A percentile compares a stretch with the other conserved stretches of the same genome.
Conservation (phyloP, 23 tunicate species). For the Botrylloides violaceus region DNA sequence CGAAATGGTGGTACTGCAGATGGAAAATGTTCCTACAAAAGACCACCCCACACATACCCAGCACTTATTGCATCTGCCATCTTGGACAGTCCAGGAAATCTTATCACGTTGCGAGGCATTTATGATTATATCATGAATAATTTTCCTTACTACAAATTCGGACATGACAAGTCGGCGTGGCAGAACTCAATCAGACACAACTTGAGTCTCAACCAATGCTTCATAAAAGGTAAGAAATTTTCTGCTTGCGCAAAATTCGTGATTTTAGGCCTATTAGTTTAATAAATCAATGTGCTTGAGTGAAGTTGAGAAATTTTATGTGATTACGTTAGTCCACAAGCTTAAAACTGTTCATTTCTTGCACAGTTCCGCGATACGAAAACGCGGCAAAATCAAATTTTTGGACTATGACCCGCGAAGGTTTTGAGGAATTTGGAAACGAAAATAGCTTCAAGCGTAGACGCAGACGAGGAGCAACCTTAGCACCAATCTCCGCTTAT, state of each 20-base stretch:
- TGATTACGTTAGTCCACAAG: too few relatives aligned
- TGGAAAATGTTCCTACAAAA: constrained; percentile 66
- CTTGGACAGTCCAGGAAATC: constrained; percentile 84
- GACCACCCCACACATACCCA: constrained; percentile 96
- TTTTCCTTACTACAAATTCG: constrained; percentile 90
- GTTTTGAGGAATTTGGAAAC: constrained; percentile 91
- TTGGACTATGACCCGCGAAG: constrained; percentile 96
- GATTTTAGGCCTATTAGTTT: too few relatives aligned
- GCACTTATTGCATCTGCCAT: constrained; percentile 94
- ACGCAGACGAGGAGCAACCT: constrained; percentile 73
- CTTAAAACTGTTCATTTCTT: too few relatives aligned
- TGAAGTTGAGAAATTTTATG: too few relatives aligned
- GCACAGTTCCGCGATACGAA: constrained; percentile 82
- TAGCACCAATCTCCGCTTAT: constrained; percentile 85
- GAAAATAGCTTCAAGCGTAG: constrained; percentile 94
- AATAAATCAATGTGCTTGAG: too few relatives aligned
- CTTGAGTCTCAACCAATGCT: constrained; percentile 90
- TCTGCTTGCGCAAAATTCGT: neutral
- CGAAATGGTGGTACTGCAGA: constrained; percentile 31
- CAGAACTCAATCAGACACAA: constrained; percentile 95
- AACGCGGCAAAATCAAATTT: constrained; percentile 94
- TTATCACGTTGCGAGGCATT: constrained; percentile 88
- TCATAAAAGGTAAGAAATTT: constrained; percentile 73
- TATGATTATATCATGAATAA: constrained; percentile 97
- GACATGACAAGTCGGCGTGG: constrained; percentile 98